Evolutionary conservation across 2,888 invertebrate species (phyloP).

Genomic region (Andrena hattorfiana): DNA sequence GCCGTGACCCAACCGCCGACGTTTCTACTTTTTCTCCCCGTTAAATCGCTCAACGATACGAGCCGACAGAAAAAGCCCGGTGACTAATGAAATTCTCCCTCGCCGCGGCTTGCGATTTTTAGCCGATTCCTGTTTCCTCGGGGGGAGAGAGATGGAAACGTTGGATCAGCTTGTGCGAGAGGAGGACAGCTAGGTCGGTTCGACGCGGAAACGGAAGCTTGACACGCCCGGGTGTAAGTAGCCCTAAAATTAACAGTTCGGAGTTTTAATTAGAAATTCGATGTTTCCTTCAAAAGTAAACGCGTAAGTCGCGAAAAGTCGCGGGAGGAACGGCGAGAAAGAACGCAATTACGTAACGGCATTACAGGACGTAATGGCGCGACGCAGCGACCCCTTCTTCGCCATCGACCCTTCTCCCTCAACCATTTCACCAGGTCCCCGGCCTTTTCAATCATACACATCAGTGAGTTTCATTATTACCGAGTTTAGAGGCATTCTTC

Average conservation of each 20-base stretch:
- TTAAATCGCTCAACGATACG: constrained; percentile 48
- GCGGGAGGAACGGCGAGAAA: constrained; percentile 38
- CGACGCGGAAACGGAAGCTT: background rate
- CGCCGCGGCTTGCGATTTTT: constrained; percentile 24
- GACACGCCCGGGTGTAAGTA: background rate
- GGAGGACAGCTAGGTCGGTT: background rate
- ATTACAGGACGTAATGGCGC: constrained; percentile 73
- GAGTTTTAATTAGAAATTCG: background rate
- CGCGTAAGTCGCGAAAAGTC: constrained; percentile 31
- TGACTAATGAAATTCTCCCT: constrained; percentile 62
- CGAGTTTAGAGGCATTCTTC: constrained; percentile 78
- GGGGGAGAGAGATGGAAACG: background rate
- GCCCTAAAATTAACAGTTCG: background rate
- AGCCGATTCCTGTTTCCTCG: constrained; percentile 3
- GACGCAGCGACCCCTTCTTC: constrained; percentile 52
- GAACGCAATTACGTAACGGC: constrained; percentile 69
- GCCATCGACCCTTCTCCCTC: constrained; percentile 58
- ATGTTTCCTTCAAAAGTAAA: background rate
- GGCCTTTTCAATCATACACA: constrained; percentile 82
- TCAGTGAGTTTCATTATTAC: constrained; percentile 82
- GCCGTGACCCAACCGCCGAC: constrained; percentile 57
- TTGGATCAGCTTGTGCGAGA: background rate
- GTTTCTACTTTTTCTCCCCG: constrained; percentile 46
- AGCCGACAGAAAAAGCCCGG: constrained; percentile 41
- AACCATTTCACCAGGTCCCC: constrained; percentile 73